Evolutionary conservation across 2,797 vertebrate genomes (phyloP).

Genomic region (Myripristis jacobus): DNA sequence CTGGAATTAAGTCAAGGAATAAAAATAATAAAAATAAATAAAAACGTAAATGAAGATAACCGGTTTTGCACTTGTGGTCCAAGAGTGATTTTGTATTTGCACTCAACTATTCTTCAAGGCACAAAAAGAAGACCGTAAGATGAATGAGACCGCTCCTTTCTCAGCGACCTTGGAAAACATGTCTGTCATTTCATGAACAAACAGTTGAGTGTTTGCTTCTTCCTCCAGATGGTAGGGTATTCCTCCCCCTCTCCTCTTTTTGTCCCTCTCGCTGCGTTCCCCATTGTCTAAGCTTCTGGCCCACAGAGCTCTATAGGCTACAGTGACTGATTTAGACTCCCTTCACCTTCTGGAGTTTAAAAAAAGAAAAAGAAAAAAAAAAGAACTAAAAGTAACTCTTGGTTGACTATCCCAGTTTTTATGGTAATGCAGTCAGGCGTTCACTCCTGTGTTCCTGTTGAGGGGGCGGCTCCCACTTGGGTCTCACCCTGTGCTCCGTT

Average conservation of each 20-base stretch:
- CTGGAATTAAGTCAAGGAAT: slow-evolving; percentile 19
- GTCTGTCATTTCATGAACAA: slow-evolving; percentile 69
- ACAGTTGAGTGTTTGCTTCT: slow-evolving; percentile 78
- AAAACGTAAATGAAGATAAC: slow-evolving; percentile 4
- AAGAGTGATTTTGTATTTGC: slow-evolving; percentile 11
- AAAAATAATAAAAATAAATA: slow-evolving; percentile 1
- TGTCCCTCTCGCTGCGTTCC: slow-evolving; percentile 59
- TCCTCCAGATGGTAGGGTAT: slow-evolving; percentile 78
- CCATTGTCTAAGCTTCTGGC: slow-evolving; percentile 64
- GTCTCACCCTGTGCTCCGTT: slow-evolving; percentile 20
- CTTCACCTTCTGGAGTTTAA: slow-evolving; percentile 57
- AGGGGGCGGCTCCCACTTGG: slow-evolving; percentile 27
- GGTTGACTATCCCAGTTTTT: slow-evolving; percentile 69
- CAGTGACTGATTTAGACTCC: slow-evolving; percentile 65
- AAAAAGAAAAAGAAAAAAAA: slow-evolving; percentile 61
- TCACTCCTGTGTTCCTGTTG: slow-evolving; percentile 43
- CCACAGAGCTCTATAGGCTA: slow-evolving; percentile 53
- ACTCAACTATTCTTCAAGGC: slow-evolving; percentile 20
- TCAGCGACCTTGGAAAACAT: slow-evolving; percentile 52
- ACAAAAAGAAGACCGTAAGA: slow-evolving; percentile 23
- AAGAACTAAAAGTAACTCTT: slow-evolving; percentile 51
- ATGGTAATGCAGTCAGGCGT: slow-evolving; percentile 73
- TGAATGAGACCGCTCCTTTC: slow-evolving; percentile 54
- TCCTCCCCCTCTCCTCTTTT: slow-evolving; percentile 55
- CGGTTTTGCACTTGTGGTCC: slow-evolving; percentile 11